Evolutionary conservation across 2,888 invertebrate genomes (phyloP).

Genomic region (Ryuthela nishihirai): DNA sequence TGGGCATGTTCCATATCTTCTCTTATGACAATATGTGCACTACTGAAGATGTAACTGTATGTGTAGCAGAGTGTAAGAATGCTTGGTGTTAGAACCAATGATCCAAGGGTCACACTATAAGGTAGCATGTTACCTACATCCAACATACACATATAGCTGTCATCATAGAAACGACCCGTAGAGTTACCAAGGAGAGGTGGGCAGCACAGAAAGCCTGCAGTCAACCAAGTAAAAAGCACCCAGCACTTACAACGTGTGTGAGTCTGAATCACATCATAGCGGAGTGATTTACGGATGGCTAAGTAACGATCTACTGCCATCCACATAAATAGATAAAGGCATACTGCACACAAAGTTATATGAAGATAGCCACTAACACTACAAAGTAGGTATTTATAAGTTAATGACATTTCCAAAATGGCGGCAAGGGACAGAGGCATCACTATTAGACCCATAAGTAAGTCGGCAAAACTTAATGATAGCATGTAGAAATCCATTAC

Average conservation of each 20-base stretch:
- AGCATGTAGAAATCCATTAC: conserved; percentile 94
- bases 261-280: conserved; percentile 82
- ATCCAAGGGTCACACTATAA: conserved; percentile 85
- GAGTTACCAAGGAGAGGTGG: conserved; percentile 88
- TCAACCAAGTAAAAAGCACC: conserved; percentile 97
- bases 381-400: conserved; percentile 83
- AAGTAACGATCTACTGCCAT: conserved; percentile 79
- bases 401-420: conserved; percentile 77
- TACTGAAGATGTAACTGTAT: conserved; percentile 91
- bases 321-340: conserved; percentile 97
- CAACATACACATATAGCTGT: conserved; percentile 90
- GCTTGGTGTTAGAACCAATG: conserved; percentile 88
- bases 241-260: conserved; percentile 89
- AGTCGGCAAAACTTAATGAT: conserved; percentile 88
- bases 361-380: conserved; percentile 89
- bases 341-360: conserved; percentile 89
- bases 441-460: conserved; percentile 83
- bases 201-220: conserved; percentile 90
- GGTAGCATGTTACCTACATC: conserved; percentile 96
- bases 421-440: conserved; percentile 92
- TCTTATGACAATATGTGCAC: conserved; percentile 52
- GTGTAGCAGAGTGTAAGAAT: conserved; percentile 91
- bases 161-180: conserved; percentile 74
- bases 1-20: conserved; percentile 7
- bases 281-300: conserved; percentile 22